Base-by-base conservation (phyloP, 2,888 invertebrate genomes). In the Calameuta pallipes region DNA sequence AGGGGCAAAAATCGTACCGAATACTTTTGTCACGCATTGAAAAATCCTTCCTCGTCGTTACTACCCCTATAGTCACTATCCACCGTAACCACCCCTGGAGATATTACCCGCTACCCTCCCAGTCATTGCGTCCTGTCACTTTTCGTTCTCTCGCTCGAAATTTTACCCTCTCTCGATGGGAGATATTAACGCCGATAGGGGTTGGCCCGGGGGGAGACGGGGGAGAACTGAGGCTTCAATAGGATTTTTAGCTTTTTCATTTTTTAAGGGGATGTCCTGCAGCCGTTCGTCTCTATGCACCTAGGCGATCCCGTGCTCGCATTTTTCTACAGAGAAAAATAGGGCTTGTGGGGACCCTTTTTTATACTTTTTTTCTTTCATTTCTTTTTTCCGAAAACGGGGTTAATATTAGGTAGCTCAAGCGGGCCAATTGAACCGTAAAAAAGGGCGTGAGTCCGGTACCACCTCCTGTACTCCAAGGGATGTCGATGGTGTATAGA, bases 151-250 rank as follows among this genome's bases (percentile, higher is more conserved):
- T 30, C 33, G 68, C 73, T 75, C 75, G 74, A 78, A 76, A 74
- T 69, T 73, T 33, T 33, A 33, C 33, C 71, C 56, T 78, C 74
- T 76, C 35, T 78, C 77, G 73, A 78, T 69, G 76, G 79, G 79
- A 80, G 79, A 83, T 83, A 83, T 81, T 83, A 83, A 83, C 76
- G 56, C 79, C 82, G 83, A 83, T 83, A 82, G 84, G 84, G 83
- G 80, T 56, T 23, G 23, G 56, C 23, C 56, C 56, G 6, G 23
- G 56, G 56, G 23, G 9, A 83, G 9, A 80, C 56, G 6, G 23
- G 56, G 56, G 23, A 23, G 83, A 23, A 80, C 79, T 69, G 69
- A 76, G 80, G 81, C 75, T 81, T 82, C 80, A 83, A 83, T 80
- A 56, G 82, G 81, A 84, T 82, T 82, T 84, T 83, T 80, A 23